These are phyloP conservation scores for Habrosyne pyritoides DNA, from an alignment of 2,888 invertebrate species.

Conservation along the genomic window DNA sequence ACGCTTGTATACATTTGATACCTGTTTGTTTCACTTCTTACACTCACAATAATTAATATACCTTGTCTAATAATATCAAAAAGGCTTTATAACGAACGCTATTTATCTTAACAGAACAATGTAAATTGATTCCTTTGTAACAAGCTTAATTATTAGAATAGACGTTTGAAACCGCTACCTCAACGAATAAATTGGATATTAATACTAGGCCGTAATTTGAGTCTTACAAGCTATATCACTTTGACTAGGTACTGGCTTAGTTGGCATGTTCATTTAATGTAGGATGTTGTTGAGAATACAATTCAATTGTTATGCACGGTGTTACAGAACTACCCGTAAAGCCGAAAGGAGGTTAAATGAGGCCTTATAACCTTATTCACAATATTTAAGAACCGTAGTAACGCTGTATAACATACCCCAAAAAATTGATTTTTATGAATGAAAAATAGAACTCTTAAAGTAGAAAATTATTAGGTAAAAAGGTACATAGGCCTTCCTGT, in stretches of 20 bases:
- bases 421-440: too few species aligned
- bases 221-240: background rate
- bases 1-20: too few species aligned
- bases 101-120: slow-evolving; percentile 1
- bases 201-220: background rate
- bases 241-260: slow-evolving; percentile 11
- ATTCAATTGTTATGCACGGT: too few species aligned
- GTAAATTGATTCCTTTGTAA: slow-evolving; percentile 1
- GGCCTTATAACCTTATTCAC: too few species aligned
- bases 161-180: background rate
- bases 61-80: background rate
- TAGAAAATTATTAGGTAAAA: too few species aligned
- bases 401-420: too few species aligned
- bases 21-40: too few species aligned
- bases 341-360: too few species aligned
- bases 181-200: background rate
- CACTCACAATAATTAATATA: background rate
- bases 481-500: too few species aligned
- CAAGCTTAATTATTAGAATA: slow-evolving; percentile 4
- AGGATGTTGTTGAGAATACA: background rate
- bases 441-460: too few species aligned
- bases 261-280: background rate
- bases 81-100: background rate
- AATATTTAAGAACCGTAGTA: too few species aligned
- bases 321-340: too few species aligned